Base-by-base conservation (phyloP, 2,113 vertebrate genomes). In the Percina caprodes region DNA sequence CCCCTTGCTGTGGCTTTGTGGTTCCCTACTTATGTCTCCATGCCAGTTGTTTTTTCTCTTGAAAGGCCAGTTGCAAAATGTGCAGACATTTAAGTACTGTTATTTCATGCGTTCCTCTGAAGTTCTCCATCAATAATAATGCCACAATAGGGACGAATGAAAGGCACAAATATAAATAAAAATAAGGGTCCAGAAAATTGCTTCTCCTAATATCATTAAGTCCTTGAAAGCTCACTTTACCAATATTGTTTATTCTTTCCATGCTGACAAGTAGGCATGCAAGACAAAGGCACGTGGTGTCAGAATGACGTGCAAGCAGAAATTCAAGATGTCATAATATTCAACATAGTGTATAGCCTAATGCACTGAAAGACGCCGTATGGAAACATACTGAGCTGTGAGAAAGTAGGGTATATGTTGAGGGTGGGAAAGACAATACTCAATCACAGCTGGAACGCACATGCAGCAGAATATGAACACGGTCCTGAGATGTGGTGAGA, bases 391-490 rank as follows among this genome's bases (percentile, higher is more conserved):
- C 18, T 14, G 63, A 73, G 79, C 74, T 68, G 66, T 75, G 74
- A 86, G 86, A 88, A 85, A 74, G 75, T 56, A 33, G 66, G 46
- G 56, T 74, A 61, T 79, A 80, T 51, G 63, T 30, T 54, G 62
- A 23, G 51, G 82, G 59, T 80, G 88, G 81, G 89, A 85, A 92
- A 89, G 86, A 86, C 87, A 90, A 86, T 88, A 76, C 88, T 90
- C 9, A 30, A 81, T 83, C 90, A 69, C 94, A 95, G 94, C 91
- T 94, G 94, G 92, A 88, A 84, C 93, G 89, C 92, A 94, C 92
- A 95, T 94, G 94, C 90, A 90, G 90, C 87, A 86, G 88, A 90
- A 91, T 91, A 85, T 79, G 86, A 94, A 88, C 82, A 71, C 33
- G 80, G 85, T 87, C 84, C 83, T 89, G 91, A 89, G 92, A 93